These are phyloP conservation scores for Drosophila truncata DNA, from an alignment of 1,140 invertebrate species.

Conservation along the genomic window DNA sequence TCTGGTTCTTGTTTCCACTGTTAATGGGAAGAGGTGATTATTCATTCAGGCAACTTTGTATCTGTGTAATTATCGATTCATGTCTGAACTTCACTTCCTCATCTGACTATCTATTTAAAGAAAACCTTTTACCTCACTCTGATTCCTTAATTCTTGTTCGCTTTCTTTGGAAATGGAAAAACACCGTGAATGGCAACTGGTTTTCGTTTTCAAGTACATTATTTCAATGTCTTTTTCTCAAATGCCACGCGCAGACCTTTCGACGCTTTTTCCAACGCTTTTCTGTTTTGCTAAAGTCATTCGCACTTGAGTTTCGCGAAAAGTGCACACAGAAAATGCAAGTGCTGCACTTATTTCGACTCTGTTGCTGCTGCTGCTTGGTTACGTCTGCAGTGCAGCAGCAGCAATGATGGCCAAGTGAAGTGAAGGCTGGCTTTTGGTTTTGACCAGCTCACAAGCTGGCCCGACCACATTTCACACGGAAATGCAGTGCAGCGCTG, in stretches of 20 bases:
- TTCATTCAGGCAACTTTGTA: neutral
- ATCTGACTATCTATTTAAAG: neutral
- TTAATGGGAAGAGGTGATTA: conserved; percentile 5
- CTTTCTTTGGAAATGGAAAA: conserved; percentile 64
- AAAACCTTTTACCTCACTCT: neutral
- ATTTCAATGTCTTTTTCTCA: conserved; percentile 65
- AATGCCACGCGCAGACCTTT: conserved; percentile 60
- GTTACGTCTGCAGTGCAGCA: conserved; percentile 18
- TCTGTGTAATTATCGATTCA: neutral
- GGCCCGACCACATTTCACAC: conserved; percentile 70
- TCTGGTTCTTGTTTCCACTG: conserved; percentile 14
- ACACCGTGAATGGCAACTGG: conserved; percentile 32
- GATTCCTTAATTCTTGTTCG: conserved; percentile 19
- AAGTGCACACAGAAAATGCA: conserved; percentile 45
- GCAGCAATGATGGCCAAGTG: conserved; percentile 26
- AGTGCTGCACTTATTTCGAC: conserved; percentile 37
- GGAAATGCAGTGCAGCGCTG: conserved; percentile 67
- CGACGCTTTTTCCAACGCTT: conserved; percentile 41
- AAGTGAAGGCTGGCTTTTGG: conserved; percentile 63
- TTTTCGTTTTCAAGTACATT: conserved; percentile 68
- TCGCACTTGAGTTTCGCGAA: conserved; percentile 66
- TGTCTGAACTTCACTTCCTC: neutral
- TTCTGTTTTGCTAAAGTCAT: conserved; percentile 73
- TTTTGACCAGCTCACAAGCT: conserved; percentile 37
- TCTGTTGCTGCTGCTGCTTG: conserved; percentile 4